Evolutionary conservation across 2,797 vertebrate species (phyloP), one percentile per base, ranked within the genome.

Genomic region (Uromys caudimaculatus): DNA sequence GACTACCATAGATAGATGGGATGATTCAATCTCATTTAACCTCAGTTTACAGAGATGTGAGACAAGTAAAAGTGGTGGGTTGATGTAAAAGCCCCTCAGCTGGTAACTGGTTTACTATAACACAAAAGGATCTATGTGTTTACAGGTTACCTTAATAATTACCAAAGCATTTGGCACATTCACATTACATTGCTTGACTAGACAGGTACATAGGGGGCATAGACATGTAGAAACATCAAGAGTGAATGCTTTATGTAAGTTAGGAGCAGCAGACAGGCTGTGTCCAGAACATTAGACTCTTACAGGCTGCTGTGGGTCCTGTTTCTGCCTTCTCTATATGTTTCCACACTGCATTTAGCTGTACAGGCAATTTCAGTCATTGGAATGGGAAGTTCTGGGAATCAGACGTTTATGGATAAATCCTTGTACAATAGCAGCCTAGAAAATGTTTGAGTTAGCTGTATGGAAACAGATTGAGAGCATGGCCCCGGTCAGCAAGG

Each of bases 41-140:
- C 58, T 93, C 84, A 58, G 62, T 94, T 79, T 93, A 41, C 71
- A 75, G 11, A 75, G 35, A 35, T 90, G 77, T 17, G 56, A 92
- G 92, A 35, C 35, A 44, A 76, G 52, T 75, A 47, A 8, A 67
- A 67, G 56, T 3, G 13, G 85, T 47, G 77, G 16, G 6, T 84
- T 62, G 44, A 95, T 95, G n/a, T 83, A 35, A 92, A 90, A 1
- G 9, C 29, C 32, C 32, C 24, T 90, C 47, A 85, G 21, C 10
- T 35, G 44, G 23, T 41, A 56, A 13, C 52, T 58, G 24, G 52
- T 77, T 87, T 91, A 24, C 56, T 35, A 1, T 56, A 73, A 90
- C 5, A 77, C 58, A 27, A 87, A 11, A 35, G 12, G 38, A n/a
- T 54, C 81, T 86, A n/a, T 88, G 67, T 69, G 56, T 94, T 78